Conservation (phyloP, 2,888 invertebrate genomes). For the Drosophila ezoana region DNA sequence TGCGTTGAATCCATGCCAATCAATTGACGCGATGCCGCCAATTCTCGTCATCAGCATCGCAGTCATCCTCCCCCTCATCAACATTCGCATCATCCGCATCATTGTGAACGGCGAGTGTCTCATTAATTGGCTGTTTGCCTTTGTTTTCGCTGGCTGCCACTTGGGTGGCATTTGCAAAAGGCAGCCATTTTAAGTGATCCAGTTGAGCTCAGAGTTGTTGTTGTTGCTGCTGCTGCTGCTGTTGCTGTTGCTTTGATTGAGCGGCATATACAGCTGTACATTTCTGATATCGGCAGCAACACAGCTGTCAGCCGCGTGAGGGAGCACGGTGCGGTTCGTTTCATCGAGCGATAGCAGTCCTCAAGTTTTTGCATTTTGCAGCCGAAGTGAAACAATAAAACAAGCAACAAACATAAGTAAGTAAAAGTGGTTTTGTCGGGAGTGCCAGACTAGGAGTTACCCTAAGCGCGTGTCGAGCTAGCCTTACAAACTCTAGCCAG, state of each 20-base stretch:
- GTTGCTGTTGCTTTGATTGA: conserved; percentile 19
- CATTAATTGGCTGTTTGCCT: conserved; percentile 44
- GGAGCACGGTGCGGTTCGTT: neutral
- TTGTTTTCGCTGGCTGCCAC: conserved; percentile 38
- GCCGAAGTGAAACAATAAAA: conserved; percentile 18
- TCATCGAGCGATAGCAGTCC: conserved; percentile 16
- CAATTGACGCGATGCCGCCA: neutral
- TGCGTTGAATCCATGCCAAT: conserved; percentile 19
- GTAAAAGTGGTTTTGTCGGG: too few species aligned
- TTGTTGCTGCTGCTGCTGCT: conserved; percentile 5
- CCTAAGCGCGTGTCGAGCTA: too few species aligned
- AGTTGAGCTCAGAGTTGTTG: conserved; percentile 23
- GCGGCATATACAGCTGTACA: conserved; percentile 3
- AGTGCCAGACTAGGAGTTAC: too few species aligned
- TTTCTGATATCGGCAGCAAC: conserved; percentile 25
- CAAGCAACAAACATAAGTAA: conserved; percentile 2
- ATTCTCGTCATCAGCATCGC: conserved; percentile 14
- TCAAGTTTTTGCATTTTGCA: conserved; percentile 25
- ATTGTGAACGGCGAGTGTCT: conserved; percentile 14
- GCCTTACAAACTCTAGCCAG: too few species aligned
- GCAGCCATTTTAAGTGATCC: conserved; percentile 43
- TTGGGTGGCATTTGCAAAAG: conserved; percentile 58
- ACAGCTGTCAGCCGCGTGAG: conserved; percentile 22
- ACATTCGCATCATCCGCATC: neutral
- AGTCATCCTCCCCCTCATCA: neutral